Percentiles rank a stretch among this genome's conserved stretches.
Conservation (phyloP, 2,888 invertebrate genomes). For the Cerceris rybyensis region DNA sequence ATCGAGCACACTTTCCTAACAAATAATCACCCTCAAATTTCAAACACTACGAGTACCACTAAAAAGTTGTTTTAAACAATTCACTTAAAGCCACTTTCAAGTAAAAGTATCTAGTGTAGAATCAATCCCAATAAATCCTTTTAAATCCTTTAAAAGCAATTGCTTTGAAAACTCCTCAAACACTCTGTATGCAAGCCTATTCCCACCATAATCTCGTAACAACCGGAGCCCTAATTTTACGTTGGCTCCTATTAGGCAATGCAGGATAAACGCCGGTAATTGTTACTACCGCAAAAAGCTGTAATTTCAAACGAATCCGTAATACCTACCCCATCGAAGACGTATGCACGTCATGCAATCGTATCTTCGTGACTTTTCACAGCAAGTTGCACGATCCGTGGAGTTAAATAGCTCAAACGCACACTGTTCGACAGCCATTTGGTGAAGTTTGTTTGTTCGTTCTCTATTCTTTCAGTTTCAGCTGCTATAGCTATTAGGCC, state of each 20-base stretch:
- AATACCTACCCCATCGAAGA: constrained; percentile 26
- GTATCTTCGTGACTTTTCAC: constrained; percentile 42
- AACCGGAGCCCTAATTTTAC: too few relatives aligned
- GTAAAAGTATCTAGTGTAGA: too few relatives aligned
- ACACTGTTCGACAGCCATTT: constrained; percentile 39
- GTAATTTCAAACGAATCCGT: constrained; percentile 26
- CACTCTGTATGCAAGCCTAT: not conserved
- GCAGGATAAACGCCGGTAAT: constrained; percentile 57
- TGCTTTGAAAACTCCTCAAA: not conserved
- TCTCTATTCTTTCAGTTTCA: constrained; percentile 34
- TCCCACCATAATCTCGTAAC: not conserved
- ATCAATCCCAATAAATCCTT: not conserved
- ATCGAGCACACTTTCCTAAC: too few relatives aligned
- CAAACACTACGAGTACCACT: too few relatives aligned
- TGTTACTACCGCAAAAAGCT: constrained; percentile 59
- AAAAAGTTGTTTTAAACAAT: too few relatives aligned
- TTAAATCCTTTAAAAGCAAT: not conserved
- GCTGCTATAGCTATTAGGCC: not conserved
- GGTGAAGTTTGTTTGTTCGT: constrained; percentile 57
- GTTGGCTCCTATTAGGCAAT: not conserved
- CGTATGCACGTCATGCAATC: constrained; percentile 32
- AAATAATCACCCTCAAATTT: too few relatives aligned
- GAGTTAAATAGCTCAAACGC: constrained; percentile 13
- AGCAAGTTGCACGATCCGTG: constrained; percentile 16
- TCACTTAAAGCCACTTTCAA: too few relatives aligned